These are phyloP conservation scores for Tiliqua scincoides DNA, from an alignment of 2,113 vertebrate species.

Conservation along the genomic window DNA sequence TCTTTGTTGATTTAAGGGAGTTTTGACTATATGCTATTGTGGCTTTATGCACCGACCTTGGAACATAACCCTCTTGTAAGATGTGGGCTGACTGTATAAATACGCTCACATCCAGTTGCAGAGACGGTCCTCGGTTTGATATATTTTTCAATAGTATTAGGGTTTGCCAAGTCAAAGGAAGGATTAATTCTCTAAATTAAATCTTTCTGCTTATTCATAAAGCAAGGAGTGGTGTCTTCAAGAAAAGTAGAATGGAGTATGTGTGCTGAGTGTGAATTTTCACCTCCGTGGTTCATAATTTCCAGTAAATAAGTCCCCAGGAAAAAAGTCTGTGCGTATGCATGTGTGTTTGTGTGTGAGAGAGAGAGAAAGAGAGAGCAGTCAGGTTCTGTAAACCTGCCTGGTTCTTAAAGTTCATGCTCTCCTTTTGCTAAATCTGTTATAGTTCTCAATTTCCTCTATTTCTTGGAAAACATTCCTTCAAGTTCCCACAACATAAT, in stretches of 20 bases:
- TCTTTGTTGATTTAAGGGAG: no score
- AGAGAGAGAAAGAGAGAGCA: no score
- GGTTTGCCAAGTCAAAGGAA: not conserved
- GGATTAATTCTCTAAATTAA: not conserved
- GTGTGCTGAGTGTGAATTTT: not conserved
- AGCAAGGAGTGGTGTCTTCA: not conserved
- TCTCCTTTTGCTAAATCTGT: not conserved
- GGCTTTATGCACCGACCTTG: no score
- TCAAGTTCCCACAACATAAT: not conserved
- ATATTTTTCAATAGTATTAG: not conserved
- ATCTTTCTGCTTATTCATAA: not conserved
- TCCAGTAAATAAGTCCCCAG: rapidly evolving
- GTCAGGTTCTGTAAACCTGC: not conserved
- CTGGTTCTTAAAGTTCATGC: not conserved
- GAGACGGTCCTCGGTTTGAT: not conserved
- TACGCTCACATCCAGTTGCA: no score
- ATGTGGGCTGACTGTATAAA: no score
- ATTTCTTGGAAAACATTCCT: not conserved
- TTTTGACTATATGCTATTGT: no score
- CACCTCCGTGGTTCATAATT: not conserved
- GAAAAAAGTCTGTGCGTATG: slow-evolving; percentile 9
- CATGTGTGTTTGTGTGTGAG: no score
- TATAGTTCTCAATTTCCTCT: not conserved
- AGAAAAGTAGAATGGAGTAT: not conserved
- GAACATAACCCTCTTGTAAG: no score